A percentile compares a stretch with the other conserved stretches of the same genome.
These are phyloP conservation scores for Drosophila putrida DNA, from an alignment of 2,888 invertebrate genomes.

Conservation along the genomic window DNA sequence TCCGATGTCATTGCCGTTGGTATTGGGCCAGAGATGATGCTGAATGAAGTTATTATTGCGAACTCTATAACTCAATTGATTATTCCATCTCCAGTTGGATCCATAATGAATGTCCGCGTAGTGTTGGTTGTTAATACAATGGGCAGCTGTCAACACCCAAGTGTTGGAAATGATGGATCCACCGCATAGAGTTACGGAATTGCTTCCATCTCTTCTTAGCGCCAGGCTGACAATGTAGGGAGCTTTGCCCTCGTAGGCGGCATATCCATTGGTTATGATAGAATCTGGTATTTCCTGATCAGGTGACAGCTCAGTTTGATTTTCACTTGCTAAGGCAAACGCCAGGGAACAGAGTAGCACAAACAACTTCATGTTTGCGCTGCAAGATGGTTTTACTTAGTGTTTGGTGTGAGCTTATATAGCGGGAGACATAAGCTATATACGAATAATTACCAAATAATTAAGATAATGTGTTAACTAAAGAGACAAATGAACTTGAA, in stretches of 20 bases:
- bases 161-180: conserved; percentile 41
- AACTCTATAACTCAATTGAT: background rate
- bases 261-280: conserved; percentile 60
- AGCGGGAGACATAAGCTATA: background rate
- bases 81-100: conserved; percentile 34
- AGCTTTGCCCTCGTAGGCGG: conserved; percentile 49
- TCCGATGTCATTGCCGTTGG: conserved; percentile 56
- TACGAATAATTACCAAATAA: too few species aligned
- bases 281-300: conserved; percentile 1
- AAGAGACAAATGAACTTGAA: too few species aligned
- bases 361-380: conserved; percentile 31
- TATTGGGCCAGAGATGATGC: conserved; percentile 20
- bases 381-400: background rate
- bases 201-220: conserved; percentile 6
- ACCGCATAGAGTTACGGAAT: conserved; percentile 21
- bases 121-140: conserved; percentile 14
- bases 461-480: too few species aligned
- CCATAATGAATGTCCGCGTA: conserved; percentile 63
- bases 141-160: conserved; percentile 43
- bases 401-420: background rate
- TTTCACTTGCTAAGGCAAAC: conserved; percentile 3
- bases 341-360: conserved; percentile 4
- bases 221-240: conserved; percentile 63
- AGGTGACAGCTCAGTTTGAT: background rate
- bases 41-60: conserved; percentile 13